Percentiles rank a stretch among this genome's conserved stretches.
Evolutionary conservation across 1,140 invertebrate genomes (phyloP).

Genomic region (Drosophila takahashii): DNA sequence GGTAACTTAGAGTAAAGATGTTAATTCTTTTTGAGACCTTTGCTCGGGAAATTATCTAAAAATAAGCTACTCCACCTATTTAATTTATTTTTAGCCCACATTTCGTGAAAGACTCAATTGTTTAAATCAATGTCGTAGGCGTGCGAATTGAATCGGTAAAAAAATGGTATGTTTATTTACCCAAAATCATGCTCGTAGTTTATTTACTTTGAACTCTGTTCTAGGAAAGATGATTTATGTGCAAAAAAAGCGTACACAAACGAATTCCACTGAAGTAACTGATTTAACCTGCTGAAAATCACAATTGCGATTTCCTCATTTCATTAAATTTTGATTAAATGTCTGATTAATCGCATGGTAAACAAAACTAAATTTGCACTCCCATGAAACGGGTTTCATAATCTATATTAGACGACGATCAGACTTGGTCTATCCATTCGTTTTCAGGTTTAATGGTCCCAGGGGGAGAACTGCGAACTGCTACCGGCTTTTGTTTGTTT

Average conservation of each 20-base stretch:
- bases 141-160: slow-evolving; percentile 6
- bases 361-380: slow-evolving; percentile 1
- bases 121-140: slow-evolving; percentile 7
- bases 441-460: slow-evolving; percentile 13
- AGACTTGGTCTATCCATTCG: slow-evolving; percentile 4
- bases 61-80: background rate
- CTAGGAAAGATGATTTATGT: background rate
- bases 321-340: slow-evolving; percentile 18
- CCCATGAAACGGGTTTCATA: slow-evolving; percentile 19
- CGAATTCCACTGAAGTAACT: slow-evolving; percentile 16
- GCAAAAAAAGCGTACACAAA: slow-evolving; percentile 2
- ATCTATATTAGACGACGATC: slow-evolving; percentile 17
- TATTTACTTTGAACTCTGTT: slow-evolving; percentile 14
- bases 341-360: slow-evolving; percentile 25
- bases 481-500: slow-evolving; percentile 47
- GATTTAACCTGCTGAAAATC: background rate
- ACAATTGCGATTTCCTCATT: slow-evolving; percentile 5
- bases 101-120: slow-evolving; percentile 45
- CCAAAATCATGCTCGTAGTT: slow-evolving; percentile 2
- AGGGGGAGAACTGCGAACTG: slow-evolving; percentile 11
- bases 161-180: slow-evolving; percentile 17
- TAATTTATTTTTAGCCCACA: slow-evolving; percentile 8
- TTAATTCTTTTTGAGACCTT: background rate
- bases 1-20: background rate
- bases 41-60: background rate